Base-by-base conservation (phyloP, 2,113 vertebrate genomes). In the Geococcyx californianus region DNA sequence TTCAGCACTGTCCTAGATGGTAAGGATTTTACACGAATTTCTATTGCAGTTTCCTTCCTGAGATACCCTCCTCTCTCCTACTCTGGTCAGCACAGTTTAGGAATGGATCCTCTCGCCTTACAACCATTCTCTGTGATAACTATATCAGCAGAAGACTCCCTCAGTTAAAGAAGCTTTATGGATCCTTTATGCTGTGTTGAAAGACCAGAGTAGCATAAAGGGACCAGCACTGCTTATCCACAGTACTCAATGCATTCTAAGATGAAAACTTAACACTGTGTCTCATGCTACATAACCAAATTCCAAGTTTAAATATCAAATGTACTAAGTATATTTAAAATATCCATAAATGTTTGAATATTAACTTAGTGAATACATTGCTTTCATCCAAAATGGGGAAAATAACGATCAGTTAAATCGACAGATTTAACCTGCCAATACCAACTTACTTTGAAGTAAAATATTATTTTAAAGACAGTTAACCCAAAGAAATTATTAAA, bases 161-260 rank as follows among this genome's bases (percentile, higher is more conserved):
- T 25, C 62, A 60, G 28, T 54, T 89, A 87, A 87, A 73, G 62
- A 58, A 69, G 25, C 72, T 73, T 89, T 78, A 95, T 45, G 96
- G 95, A 96, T 95, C 96, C 96, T 95, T 96, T 96, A 95, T 96
- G 95, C 95, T 96, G 91, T 95, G 54, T 96, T 97, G 79, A 95
- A 93, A 96, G 90, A 80, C 95, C 95, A 96, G 95, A 95, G 94
- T 97, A 95, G 95, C 94, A 96, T 96, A 97, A 95, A 96, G 94
- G 91, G 95, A 95, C 96, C 94, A 95, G 95, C 94, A 90, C 85
- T 96, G 94, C 94, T 94, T 81, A 94, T 89, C 89, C 86, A 95
- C 64, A 94, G 69, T 64, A 94, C 70, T 93, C 86, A 87, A 4
- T 87, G 84, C 94, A 60, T 84, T 87, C 40, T 89, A 87, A 76